Conservation (phyloP, 1,140 invertebrate genomes). For the Colletes latitarsis region DNA sequence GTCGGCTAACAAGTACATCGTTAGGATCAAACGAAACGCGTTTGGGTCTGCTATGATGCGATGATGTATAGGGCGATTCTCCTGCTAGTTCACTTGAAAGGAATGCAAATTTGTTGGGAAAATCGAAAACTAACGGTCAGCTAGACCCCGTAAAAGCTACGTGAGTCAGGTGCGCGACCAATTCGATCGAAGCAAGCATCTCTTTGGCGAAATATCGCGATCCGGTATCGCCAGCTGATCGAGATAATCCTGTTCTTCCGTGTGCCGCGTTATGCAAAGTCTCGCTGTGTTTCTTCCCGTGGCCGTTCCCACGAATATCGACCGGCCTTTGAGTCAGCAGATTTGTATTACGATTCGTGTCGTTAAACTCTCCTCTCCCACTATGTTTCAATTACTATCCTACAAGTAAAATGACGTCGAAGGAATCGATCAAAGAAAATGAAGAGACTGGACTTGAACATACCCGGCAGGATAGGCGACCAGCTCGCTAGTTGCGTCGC, state of each 20-base stretch:
- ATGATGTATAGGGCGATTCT: too few species aligned
- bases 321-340: conserved; percentile 11
- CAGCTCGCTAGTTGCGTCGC: conserved; percentile 91
- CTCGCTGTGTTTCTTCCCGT: background rate
- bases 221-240: conserved; percentile 10
- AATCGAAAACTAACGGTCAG: too few species aligned
- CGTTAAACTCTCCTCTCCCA: background rate
- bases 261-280: conserved; percentile 28
- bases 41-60: too few species aligned
- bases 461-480: conserved; percentile 98
- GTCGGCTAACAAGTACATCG: too few species aligned
- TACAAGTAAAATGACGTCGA: background rate
- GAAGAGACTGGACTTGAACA: conserved; percentile 78
- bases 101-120: too few species aligned
- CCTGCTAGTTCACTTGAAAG: too few species aligned
- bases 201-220: conserved; percentile 9
- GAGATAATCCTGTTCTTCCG: conserved; percentile 20
- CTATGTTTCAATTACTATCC: background rate
- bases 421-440: conserved; percentile 25
- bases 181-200: background rate
- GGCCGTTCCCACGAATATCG: conserved; percentile 46
- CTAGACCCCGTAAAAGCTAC: too few species aligned
- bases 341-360: conserved; percentile 41
- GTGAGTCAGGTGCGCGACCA: background rate
- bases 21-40: too few species aligned